Conservation (phyloP, 2,888 invertebrate species). For the Euphydryas editha region DNA sequence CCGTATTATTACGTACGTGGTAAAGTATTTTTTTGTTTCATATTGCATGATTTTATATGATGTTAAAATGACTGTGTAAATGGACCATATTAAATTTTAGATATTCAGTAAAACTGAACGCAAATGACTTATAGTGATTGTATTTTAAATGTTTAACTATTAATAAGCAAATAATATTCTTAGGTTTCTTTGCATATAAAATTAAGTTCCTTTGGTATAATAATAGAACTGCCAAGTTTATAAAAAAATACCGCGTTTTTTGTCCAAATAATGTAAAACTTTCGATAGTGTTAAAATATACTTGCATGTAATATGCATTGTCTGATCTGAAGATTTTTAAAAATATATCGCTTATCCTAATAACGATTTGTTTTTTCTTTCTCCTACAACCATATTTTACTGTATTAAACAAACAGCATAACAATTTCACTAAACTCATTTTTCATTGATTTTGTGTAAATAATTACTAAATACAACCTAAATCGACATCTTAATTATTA, state of each 20-base stretch:
- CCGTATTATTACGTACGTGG: conserved; percentile 26
- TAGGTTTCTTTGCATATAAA: conserved; percentile 26
- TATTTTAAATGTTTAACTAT: conserved; percentile 57
- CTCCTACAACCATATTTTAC: conserved; percentile 18
- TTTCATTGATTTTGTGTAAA: neutral
- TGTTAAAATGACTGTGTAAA: conserved; percentile 65
- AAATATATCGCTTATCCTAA: conserved; percentile 56
- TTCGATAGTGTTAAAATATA: conserved; percentile 23
- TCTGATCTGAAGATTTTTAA: conserved; percentile 58
- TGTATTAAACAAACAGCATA: neutral
- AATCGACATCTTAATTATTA: neutral
- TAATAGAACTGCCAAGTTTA: conserved; percentile 44
- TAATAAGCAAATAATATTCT: conserved; percentile 45
- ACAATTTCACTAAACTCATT: neutral
- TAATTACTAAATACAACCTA: neutral
- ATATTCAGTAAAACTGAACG: conserved; percentile 70
- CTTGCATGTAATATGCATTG: conserved; percentile 50
- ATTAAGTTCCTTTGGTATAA: conserved; percentile 37
- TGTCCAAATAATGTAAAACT: conserved; percentile 17
- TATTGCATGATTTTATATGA: conserved; percentile 69
- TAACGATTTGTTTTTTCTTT: conserved; percentile 50
- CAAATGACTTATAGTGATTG: conserved; percentile 52
- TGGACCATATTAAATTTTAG: conserved; percentile 70
- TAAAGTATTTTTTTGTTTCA: conserved; percentile 55
- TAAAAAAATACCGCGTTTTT: conserved; percentile 25